phyloP scores from a whole-genome alignment of 2,113 vertebrate species.

The Aix galericulata region DNA sequence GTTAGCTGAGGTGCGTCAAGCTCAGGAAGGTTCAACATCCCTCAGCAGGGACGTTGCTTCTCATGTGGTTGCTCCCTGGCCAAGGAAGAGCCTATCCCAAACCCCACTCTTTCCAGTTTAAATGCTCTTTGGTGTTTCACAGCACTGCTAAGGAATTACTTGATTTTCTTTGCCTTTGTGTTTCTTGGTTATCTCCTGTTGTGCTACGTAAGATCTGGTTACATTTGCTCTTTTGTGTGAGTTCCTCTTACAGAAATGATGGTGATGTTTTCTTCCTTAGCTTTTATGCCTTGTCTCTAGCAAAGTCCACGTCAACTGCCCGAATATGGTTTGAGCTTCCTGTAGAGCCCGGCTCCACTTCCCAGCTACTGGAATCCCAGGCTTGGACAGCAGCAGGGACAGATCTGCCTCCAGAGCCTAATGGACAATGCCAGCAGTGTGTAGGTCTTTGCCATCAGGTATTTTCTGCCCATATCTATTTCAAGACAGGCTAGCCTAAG shows the following conservation, averaged over 20 bases:
- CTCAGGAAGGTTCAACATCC: background rate
- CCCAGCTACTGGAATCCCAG: background rate
- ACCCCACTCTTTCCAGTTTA: background rate
- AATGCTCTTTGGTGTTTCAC: background rate
- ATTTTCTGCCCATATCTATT: background rate
- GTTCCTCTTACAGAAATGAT: background rate
- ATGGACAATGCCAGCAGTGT: background rate
- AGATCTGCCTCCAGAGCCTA: background rate
- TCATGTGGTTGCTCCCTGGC: background rate
- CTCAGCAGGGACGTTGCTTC: rapidly evolving
- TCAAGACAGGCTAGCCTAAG: background rate
- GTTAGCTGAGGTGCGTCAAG: background rate
- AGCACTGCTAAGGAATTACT: background rate
- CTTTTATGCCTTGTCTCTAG: background rate
- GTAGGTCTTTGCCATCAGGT: background rate
- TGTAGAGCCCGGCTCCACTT: background rate
- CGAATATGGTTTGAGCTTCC: background rate
- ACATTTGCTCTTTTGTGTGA: background rate
- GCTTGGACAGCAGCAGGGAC: background rate
- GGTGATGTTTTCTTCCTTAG: background rate
- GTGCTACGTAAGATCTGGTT: background rate
- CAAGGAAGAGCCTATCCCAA: background rate
- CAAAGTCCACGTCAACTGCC: background rate
- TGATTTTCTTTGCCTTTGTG: background rate
- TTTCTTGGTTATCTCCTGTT: background rate